Evolutionary conservation across 2,113 vertebrate genomes (phyloP), one percentile per base, ranked within the genome.

Genomic region (Todiramphus chloris): DNA sequence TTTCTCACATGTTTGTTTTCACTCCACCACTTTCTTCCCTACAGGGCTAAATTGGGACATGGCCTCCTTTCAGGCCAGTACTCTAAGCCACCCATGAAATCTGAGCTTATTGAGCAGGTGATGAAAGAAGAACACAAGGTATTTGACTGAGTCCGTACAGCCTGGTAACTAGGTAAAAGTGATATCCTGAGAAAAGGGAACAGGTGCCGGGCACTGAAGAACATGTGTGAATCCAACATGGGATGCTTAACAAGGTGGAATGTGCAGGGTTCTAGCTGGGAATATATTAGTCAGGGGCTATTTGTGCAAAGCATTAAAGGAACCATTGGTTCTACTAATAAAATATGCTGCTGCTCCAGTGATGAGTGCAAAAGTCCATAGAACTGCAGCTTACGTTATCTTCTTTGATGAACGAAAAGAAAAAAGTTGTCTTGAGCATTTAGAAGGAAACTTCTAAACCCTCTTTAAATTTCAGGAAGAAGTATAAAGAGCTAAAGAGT

Each of bases 91-190:
- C 99, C 99, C 46, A 87, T 98, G 98, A 99, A 99, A 99, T 99
- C 99, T 83, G 99, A 99, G 95, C 98, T 99, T 97, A 99, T 99
- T 96, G 99, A 99, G 98, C 99, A 99, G 98, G 99, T 99, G 99
- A 99, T 99, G 99, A 99, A 99, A 98, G 99, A 99, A 98, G 99
- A 99, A 97, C 96, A 99, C 98, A 99, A 99, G 99, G 99, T 99
- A 99, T 98, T 98, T 98, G 98, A 97, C 97, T 94, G 95, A 96
- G 98, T 97, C 96, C 97, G 96, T 98, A 33, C 87, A 95, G 86
- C 87, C 81, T 96, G 92, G 85, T 92, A 93, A 97, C 92, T 85
- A 97, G 94, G 93, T 96, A 96, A 77, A 98, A 91, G 58, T 94
- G 87, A 74, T 83, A 90, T 43, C 62, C 90, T 94, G 75, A 83